Conservation (phyloP, 1,140 invertebrate genomes). For the Pseudomyrmex flavicornis region DNA sequence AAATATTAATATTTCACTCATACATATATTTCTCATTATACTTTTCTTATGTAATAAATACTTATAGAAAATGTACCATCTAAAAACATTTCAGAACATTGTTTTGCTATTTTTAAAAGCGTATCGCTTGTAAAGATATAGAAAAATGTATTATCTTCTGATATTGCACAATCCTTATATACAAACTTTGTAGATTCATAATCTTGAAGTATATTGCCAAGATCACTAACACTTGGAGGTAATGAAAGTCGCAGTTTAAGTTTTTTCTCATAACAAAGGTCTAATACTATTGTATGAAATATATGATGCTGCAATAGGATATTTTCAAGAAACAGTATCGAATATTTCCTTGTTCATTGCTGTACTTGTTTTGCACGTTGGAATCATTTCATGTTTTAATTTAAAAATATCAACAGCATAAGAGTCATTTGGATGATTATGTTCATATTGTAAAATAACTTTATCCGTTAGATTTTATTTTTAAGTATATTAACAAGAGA, state of each 20-base stretch:
- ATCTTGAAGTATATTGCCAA: neutral
- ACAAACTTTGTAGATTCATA: neutral
- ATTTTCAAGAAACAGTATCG: slow-evolving; percentile 17
- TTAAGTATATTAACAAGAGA: too few species aligned
- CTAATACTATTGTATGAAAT: slow-evolving; percentile 11
- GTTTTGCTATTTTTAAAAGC: too few species aligned
- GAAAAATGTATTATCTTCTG: neutral
- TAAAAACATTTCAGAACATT: too few species aligned
- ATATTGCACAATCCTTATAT: slow-evolving; percentile 1
- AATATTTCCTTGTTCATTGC: slow-evolving; percentile 10
- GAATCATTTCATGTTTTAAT: slow-evolving; percentile 13
- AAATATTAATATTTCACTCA: too few species aligned
- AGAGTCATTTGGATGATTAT: slow-evolving; percentile 14
- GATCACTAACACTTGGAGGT: neutral
- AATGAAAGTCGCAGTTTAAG: slow-evolving; percentile 5
- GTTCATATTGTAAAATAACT: neutral
- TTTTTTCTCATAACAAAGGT: neutral
- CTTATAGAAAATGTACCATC: too few species aligned
- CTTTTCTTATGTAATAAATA: too few species aligned
- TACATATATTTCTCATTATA: too few species aligned
- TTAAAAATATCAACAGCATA: slow-evolving; percentile 2
- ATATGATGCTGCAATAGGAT: neutral
- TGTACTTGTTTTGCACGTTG: neutral
- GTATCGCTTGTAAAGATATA: too few species aligned
- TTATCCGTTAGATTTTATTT: too few species aligned